These are phyloP conservation scores for Holocentrus rufus DNA, from an alignment of 2,797 vertebrate genomes.

Conservation along the genomic window DNA sequence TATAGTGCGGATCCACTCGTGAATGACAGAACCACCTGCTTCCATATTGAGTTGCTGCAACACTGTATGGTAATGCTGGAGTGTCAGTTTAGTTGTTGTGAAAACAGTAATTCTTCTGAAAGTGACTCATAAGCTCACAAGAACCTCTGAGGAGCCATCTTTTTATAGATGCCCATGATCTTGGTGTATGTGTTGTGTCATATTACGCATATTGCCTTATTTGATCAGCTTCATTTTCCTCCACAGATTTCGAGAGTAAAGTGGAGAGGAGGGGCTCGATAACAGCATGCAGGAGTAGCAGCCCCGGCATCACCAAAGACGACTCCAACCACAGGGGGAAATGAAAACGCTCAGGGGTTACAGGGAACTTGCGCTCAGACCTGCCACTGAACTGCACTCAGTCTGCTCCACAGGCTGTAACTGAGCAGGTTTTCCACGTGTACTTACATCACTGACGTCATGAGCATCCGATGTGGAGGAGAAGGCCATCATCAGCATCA, in stretches of 20 bases:
- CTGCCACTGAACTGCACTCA: conserved; percentile 54
- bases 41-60: neutral
- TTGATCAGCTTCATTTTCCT: conserved; percentile 34
- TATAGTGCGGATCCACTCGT: neutral
- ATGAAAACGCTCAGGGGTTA: conserved; percentile 59
- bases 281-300: conserved; percentile 78
- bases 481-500: conserved; percentile 13
- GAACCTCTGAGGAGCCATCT: neutral
- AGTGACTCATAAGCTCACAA: neutral
- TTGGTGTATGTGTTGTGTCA: neutral
- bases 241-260: conserved; percentile 87
- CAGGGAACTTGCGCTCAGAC: conserved; percentile 53
- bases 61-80: no score
- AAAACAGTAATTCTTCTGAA: conserved; percentile 3
- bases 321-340: conserved; percentile 82
- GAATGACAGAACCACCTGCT: neutral
- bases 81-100: neutral
- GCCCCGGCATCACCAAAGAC: conserved; percentile 87
- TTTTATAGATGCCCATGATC: neutral
- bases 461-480: conserved; percentile 21
- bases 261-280: conserved; percentile 82
- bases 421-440: conserved; percentile 32
- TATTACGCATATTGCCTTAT: neutral
- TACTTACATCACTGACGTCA: conserved; percentile 33
- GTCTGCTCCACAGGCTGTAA: conserved; percentile 16